Percentiles rank a stretch among this genome's conserved stretches.
Evolutionary conservation across 2,113 vertebrate genomes (phyloP).

Genomic region (Sander vitreus): DNA sequence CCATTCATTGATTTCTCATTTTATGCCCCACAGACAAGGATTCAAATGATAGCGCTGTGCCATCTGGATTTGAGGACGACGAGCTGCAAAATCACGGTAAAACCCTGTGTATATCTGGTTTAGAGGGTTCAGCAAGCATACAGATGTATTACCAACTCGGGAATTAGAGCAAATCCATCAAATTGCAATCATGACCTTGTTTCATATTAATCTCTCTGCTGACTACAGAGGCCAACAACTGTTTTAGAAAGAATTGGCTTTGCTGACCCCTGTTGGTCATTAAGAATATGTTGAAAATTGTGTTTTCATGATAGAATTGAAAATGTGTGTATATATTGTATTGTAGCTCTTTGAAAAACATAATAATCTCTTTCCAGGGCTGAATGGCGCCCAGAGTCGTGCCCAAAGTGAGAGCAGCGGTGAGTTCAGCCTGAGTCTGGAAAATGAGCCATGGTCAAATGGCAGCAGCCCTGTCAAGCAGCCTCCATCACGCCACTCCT

Average conservation of each 20-base stretch:
- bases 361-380: constrained; percentile 65
- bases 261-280: constrained; percentile 70
- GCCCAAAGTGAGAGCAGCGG: constrained; percentile 95
- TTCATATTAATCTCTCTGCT: constrained; percentile 75
- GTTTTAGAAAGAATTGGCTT: not conserved
- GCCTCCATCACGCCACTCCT: constrained; percentile 80
- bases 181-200: constrained; percentile 79
- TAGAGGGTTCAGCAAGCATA: constrained; percentile 67
- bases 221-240: constrained; percentile 19
- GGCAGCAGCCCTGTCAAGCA: constrained; percentile 92
- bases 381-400: constrained; percentile 87
- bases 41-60: constrained; percentile 64
- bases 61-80: constrained; percentile 75
- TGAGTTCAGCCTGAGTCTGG: constrained; percentile 90
- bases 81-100: constrained; percentile 76
- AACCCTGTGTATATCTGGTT: constrained; percentile 48
- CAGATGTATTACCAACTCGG: constrained; percentile 72
- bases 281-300: not conserved
- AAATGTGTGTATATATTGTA: not conserved
- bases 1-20: constrained; percentile 22
- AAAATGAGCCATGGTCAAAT: constrained; percentile 92
- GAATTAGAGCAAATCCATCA: constrained; percentile 80
- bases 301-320: not conserved
- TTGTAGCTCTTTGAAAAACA: not conserved
- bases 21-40: constrained; percentile 72